Evolutionary conservation across 2,113 vertebrate species (phyloP), one percentile per base, ranked within the genome.

Genomic region (Heterochromis multidens): DNA sequence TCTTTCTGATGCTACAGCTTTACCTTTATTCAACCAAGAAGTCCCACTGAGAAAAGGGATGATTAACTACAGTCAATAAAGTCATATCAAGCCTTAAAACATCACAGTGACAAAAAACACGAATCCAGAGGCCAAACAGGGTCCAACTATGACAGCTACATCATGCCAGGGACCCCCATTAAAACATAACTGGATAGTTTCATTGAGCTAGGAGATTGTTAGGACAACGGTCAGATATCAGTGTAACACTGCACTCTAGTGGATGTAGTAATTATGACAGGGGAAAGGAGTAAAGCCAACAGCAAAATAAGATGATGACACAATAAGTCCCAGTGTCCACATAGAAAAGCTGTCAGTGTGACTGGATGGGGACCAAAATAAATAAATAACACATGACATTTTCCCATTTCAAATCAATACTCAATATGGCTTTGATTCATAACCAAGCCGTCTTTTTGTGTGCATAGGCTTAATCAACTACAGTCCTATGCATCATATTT

Each of bases 381-480:
- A 65, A 40, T 3, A 67, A 43, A 60, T 35, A 62, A 12, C 19
- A 62, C 60, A 62, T 8, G 17, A 62, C 9, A 62, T 35, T 19
- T 62, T 62, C 37, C 17, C 29, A 62, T 19, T 62, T 61, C 33
- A 63, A 61, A 61, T 11, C 4, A 2, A 63, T 37, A 63, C 37
- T 63, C 11, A 37, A n/a, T 11, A 63, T 37, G 33, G 33, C 3
- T 62, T 62, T 62, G 31, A 10, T 17, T 63, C 21, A 7, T 14
- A 37, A 63, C 1, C 4, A 61, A 33, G 9, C 33, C 6, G 0
- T 63, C 2, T 13, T 14, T 7, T 7, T n/a, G 3, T 0, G 46
- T 49, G 14, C 14, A 19, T 16, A 49, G 13, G 5, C 5, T 16
- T 46, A 46, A 46, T 14, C 14, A 49, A 17, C 46, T 49, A 17